phyloP scores from a whole-genome alignment of 2,888 invertebrate genomes.

The Eugnorisma glareosa region DNA sequence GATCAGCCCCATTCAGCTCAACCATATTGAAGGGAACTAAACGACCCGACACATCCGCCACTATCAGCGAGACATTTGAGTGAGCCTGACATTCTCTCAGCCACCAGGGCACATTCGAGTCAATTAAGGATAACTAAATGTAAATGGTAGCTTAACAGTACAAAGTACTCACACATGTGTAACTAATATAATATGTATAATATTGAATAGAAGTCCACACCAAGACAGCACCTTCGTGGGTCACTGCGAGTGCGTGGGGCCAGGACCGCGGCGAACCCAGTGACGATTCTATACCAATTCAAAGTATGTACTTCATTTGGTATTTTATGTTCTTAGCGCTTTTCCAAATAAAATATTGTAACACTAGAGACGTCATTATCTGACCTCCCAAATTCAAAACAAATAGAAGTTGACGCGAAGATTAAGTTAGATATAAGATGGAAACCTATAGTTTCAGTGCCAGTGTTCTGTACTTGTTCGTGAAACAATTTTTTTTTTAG shows the following conservation, averaged over 20 bases:
- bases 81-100: too few relatives aligned
- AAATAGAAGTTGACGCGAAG: neutral
- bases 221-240: conserved; percentile 57
- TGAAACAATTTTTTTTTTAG: neutral
- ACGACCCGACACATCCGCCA: too few relatives aligned
- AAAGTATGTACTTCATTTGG: conserved; percentile 40
- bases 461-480: neutral
- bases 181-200: conserved; percentile 14
- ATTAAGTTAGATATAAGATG: neutral
- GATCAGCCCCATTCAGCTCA: too few relatives aligned
- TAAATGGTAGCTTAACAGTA: too few relatives aligned
- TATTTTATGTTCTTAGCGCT: neutral
- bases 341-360: neutral
- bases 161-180: too few relatives aligned
- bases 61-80: too few relatives aligned
- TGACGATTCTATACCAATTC: conserved; percentile 52
- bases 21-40: too few relatives aligned
- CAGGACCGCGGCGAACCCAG: conserved; percentile 64
- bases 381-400: neutral
- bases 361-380: neutral
- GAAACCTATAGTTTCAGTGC: neutral
- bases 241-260: conserved; percentile 25
- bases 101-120: too few relatives aligned
- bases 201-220: conserved; percentile 55
- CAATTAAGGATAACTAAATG: too few relatives aligned